These are phyloP conservation scores for Lepus townsendii DNA, from an alignment of 2,797 vertebrate species.

Conservation along the genomic window DNA sequence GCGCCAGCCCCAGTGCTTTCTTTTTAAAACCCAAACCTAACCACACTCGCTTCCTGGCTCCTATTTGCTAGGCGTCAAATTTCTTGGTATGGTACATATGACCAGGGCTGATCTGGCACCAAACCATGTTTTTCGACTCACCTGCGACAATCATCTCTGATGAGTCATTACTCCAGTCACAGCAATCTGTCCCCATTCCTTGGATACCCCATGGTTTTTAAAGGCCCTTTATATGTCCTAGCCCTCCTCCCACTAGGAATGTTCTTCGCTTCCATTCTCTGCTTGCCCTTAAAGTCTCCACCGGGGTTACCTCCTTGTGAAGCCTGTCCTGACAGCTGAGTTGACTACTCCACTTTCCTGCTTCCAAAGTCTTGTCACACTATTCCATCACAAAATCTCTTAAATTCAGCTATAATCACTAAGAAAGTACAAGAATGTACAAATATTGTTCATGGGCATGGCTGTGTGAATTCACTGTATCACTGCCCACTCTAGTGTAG, in stretches of 20 bases:
- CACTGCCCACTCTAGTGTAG: neutral
- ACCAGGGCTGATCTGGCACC: neutral
- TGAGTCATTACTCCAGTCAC: neutral
- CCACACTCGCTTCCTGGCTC: neutral
- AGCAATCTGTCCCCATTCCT: neutral
- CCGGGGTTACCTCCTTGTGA: neutral
- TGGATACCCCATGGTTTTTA: neutral
- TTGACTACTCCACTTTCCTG: neutral
- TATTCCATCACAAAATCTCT: neutral
- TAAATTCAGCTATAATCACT: constrained; percentile 29
- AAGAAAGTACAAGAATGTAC: neutral
- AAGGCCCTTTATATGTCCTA: neutral
- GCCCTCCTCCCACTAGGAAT: neutral
- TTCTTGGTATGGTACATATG: neutral
- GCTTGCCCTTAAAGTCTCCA: neutral
- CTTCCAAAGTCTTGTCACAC: neutral
- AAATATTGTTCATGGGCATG: neutral
- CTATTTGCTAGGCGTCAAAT: neutral
- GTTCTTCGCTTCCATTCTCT: neutral
- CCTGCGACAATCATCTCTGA: neutral
- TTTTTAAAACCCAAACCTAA: constrained; percentile 37
- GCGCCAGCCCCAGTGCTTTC: neutral
- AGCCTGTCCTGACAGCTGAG: neutral
- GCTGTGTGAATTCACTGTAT: neutral
- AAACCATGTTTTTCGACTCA: constrained; percentile 20